These are phyloP conservation scores for Paraplagusia blochii DNA, from an alignment of 2,113 vertebrate species.

Conservation along the genomic window DNA sequence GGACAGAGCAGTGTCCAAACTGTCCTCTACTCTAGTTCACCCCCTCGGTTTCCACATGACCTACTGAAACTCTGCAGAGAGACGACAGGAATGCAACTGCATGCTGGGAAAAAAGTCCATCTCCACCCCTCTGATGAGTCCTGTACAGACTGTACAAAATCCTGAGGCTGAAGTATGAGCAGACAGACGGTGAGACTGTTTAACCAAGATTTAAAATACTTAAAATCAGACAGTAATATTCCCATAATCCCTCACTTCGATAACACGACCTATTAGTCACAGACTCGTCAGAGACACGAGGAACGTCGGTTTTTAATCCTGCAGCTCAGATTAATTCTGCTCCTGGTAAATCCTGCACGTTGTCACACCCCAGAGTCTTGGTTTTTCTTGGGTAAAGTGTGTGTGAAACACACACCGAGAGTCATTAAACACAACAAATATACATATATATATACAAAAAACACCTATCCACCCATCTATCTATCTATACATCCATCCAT, in stretches of 20 bases:
- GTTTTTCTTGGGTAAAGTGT: no score
- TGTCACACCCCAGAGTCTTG: background rate
- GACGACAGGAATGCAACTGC: conserved; percentile 21
- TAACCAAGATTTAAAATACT: background rate
- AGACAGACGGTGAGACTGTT: background rate
- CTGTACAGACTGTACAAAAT: background rate
- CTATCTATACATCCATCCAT: no score
- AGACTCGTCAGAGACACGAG: background rate
- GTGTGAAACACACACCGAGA: no score
- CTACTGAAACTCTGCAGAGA: conserved; percentile 27
- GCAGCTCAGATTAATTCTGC: conserved; percentile 5
- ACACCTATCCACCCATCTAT: no score
- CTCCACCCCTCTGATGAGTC: conserved; percentile 29
- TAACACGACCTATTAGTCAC: conserved; percentile 2
- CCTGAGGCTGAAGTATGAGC: background rate
- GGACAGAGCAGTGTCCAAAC: conserved; percentile 23
- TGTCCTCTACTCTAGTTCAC: conserved; percentile 28
- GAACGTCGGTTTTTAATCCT: conserved; percentile 19
- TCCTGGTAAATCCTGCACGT: conserved; percentile 7
- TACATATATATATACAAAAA: no score
- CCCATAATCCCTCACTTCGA: conserved; percentile 15
- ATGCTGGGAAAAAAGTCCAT: conserved; percentile 40
- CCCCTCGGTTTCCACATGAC: conserved; percentile 12
- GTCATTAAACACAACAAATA: no score
- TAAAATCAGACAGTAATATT: conserved; percentile 22